Evolutionary conservation across 1,140 invertebrate genomes (phyloP).

Genomic region (Archivesica marissinica): DNA sequence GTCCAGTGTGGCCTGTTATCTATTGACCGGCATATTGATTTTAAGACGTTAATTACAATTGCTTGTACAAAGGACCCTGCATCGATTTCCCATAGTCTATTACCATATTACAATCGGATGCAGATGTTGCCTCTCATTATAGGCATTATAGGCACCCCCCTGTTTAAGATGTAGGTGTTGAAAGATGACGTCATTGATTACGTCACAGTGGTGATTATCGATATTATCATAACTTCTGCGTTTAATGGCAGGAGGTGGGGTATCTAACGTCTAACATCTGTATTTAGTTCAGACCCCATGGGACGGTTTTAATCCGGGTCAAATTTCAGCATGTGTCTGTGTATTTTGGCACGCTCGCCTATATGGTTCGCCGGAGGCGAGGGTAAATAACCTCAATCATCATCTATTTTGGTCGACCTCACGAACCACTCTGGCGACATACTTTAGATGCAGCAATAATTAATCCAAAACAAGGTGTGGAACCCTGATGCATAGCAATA

Average conservation of each 20-base stretch:
- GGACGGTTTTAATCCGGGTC: slow-evolving; percentile 4
- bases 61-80: slow-evolving; percentile 8
- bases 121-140: background rate
- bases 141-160: too few species aligned
- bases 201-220: background rate
- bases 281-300: slow-evolving; percentile 8
- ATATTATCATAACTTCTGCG: slow-evolving; percentile 1
- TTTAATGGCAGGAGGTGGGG: background rate
- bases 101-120: background rate
- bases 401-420: too few species aligned
- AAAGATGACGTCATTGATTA: slow-evolving; percentile 11
- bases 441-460: too few species aligned
- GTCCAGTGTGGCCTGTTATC: slow-evolving; percentile 26
- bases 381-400: too few species aligned
- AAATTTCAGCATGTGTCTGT: background rate
- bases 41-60: slow-evolving; percentile 10
- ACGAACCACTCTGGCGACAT: too few species aligned
- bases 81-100: slow-evolving; percentile 17
- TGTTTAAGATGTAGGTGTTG: slow-evolving; percentile 45
- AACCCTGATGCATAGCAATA: too few species aligned
- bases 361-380: too few species aligned
- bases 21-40: slow-evolving; percentile 10
- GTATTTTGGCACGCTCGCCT: too few species aligned
- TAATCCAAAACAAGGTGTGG: too few species aligned
- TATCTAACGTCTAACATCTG: slow-evolving; percentile 27